Base-by-base conservation (phyloP, 2,797 vertebrate species). In the Linurgus olivaceus region DNA sequence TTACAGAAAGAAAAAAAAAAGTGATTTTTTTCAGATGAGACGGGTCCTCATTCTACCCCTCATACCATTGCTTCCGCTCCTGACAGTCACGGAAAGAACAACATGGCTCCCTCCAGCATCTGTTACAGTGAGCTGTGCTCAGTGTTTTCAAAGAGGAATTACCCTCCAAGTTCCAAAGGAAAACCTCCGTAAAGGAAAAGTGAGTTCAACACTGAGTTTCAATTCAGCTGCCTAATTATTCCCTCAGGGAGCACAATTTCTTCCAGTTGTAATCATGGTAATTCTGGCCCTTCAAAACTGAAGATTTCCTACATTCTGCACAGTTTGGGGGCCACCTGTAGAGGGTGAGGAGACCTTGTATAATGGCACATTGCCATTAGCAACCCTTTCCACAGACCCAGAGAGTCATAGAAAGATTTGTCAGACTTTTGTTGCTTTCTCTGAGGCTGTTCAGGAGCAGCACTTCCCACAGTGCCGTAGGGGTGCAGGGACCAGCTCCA, bases 171-270 rank as follows among this genome's bases (percentile, higher is more conserved):
- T 40, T 65, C 47, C 51, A 74, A 83, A 82, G 50, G 72, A 80
- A 92, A 94, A 45, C 38, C 57, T 33, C 52, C 35, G 65, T 52
- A 73, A 88, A 90, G 51, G 37, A 33, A 77, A 96, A 88, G 61
- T 50, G 54, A 29, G 33, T n/a, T 83, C 85, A 33, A 75, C 51
- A 15, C 0, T 40, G 4, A 72, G 31, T 61, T 80, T 75, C 62
- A 76, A 50, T 38, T 93, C 68, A 52, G 91, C 51, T 90, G 86
- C 65, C 24, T 95, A 89, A 89, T 91, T 89, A 89, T 93, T 94
- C 76, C 82, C 70, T 81, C 44, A 26, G 63, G 93, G 83, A 95
- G 59, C 17, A 92, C 74, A 74, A 85, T 94, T 87, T 90, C 70
- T 82, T 90, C 52, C 77, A 91, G 42, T 55, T 4, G 1, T 75